Evolutionary conservation across 2,113 vertebrate species (phyloP).

Genomic region (Thalassarche chlororhynchos): DNA sequence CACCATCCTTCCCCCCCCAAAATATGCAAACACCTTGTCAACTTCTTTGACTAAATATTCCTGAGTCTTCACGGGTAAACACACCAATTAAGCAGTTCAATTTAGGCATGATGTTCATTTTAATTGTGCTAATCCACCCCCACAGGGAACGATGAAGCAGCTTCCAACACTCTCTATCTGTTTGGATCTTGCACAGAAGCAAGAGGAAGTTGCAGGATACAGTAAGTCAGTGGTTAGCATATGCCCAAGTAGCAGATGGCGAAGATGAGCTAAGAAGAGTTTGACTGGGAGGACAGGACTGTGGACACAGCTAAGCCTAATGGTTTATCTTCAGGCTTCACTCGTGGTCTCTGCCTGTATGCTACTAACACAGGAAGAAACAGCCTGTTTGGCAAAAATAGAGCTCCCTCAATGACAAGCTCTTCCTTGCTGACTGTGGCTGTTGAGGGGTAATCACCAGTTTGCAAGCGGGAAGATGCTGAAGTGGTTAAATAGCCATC

Average conservation of each 20-base stretch:
- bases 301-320: conserved; percentile 35
- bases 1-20: neutral
- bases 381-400: conserved; percentile 10
- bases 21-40: conserved; percentile 3
- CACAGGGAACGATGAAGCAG: conserved; percentile 62
- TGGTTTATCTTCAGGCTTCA: neutral
- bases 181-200: conserved; percentile 64
- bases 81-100: conserved; percentile 69
- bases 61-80: conserved; percentile 54
- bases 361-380: neutral
- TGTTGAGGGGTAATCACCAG: neutral
- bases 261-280: conserved; percentile 49
- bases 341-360: neutral
- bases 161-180: conserved; percentile 47
- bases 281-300: conserved; percentile 41
- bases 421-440: neutral
- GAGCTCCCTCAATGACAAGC: neutral
- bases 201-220: conserved; percentile 67
- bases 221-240: conserved; percentile 65
- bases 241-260: conserved; percentile 57
- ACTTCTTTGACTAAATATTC: conserved; percentile 49
- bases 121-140: conserved; percentile 70
- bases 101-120: conserved; percentile 72
- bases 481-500: neutral
- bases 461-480: neutral